Conservation (phyloP, 2,888 invertebrate species). For the Lottia scabra region DNA sequence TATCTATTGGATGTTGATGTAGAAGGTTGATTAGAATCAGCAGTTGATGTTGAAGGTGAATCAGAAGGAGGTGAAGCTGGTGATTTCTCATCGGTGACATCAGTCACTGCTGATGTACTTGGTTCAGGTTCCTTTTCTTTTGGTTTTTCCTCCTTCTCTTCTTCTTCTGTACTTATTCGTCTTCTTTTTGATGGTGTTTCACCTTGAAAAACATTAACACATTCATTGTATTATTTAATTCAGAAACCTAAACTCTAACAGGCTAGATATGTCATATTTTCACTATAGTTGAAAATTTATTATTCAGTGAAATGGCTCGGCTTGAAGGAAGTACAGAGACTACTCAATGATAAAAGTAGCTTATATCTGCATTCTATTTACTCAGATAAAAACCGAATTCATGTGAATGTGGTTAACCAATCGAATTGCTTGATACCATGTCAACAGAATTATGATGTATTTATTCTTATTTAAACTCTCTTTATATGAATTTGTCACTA, state of each 20-base stretch:
- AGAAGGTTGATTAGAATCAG: conserved; percentile 4
- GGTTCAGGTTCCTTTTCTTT: conserved; percentile 23
- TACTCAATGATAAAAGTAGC: no score
- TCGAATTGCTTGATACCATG: no score
- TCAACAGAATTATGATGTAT: no score
- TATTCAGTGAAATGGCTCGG: no score
- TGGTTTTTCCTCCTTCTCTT: conserved; percentile 19
- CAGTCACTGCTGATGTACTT: conserved; percentile 7
- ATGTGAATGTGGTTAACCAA: no score
- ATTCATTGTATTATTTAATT: not conserved
- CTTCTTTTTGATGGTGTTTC: conserved; percentile 50
- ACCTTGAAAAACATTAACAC: conserved; percentile 24
- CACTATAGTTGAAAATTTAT: no score
- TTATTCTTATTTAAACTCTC: no score
- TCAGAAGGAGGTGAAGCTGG: not conserved
- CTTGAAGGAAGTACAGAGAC: no score
- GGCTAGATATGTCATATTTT: not conserved
- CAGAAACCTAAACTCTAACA: not conserved
- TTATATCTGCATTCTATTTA: no score
- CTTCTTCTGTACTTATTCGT: conserved; percentile 28
- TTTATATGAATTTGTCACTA: no score
- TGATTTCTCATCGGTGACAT: conserved; percentile 13
- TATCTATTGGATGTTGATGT: conserved; percentile 1
- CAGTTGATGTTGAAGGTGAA: conserved; percentile 6
- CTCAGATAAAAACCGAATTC: no score